Base-by-base conservation (phyloP, 2,797 vertebrate species). In the Enteromius mattozi region DNA sequence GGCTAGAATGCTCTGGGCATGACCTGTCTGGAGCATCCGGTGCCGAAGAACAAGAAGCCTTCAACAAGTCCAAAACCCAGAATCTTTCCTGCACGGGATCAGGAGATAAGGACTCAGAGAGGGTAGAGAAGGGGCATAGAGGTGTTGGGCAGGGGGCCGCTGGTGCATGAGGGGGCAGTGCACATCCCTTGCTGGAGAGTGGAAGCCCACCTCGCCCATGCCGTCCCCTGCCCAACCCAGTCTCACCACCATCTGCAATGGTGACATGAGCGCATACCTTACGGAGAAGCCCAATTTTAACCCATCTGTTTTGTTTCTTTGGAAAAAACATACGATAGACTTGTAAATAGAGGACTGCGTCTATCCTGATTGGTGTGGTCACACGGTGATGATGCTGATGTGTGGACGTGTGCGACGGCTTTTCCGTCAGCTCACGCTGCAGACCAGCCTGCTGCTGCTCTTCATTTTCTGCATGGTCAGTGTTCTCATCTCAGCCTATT, bases 401-500 rank as follows among this genome's bases (percentile, higher is more conserved):
- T 96, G 97, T 92, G 95, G 96, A 45, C 96, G 96, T 92, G 90
- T 97, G 87, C 96, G 97, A 91, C 97, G 98, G 94, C 94, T 97
- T 91, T 96, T 97, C 96, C 96, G 98, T 94, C 97, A 98, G 90
- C 96, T 97, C 90, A 98, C 97, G 90, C 96, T 97, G 3, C 98
- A 99, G 95, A 96, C 96, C 78, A 96, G 97, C 91, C 94, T 99
- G 78, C 95, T 99, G 88, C 95, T 99, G 88, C 97, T 99, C 84
- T 99, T 99, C 45, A 92, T 95, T 88, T 98, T 99, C 92, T 99
- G 98, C 93, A 94, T 97, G 83, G 93, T 99, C 93, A 99, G 97
- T 86, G 97, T 99, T 88, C 98, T 98, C 63, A 91, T 99, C 94
- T 99, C 98, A 0, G 98, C 98, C 16, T 99, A 99, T 95, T 99